phyloP scores from a whole-genome alignment of 1,140 invertebrate genomes.

The Diabrotica undecimpunctata region DNA sequence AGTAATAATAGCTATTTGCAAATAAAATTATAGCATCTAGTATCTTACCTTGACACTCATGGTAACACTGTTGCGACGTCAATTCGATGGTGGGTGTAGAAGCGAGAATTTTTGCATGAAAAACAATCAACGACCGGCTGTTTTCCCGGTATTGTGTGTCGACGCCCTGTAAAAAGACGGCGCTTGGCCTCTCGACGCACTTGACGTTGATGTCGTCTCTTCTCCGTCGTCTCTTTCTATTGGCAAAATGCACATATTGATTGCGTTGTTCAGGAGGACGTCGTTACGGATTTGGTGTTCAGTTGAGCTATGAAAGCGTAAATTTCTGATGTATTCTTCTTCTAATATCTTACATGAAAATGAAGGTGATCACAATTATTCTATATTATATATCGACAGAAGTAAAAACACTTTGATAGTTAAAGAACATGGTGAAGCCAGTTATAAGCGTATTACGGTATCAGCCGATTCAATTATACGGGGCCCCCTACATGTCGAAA shows the following conservation, averaged over 20 bases:
- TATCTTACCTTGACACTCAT: background rate
- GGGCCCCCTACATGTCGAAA: too few relatives aligned
- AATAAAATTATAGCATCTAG: background rate
- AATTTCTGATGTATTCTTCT: too few relatives aligned
- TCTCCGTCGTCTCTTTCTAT: background rate
- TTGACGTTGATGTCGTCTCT: background rate
- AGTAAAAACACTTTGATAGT: too few relatives aligned
- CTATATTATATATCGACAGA: too few relatives aligned
- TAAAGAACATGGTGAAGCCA: too few relatives aligned
- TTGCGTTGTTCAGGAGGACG: background rate
- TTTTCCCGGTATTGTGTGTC: background rate
- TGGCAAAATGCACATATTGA: background rate
- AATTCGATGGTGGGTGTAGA: background rate
- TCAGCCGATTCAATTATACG: too few relatives aligned
- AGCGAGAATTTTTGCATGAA: background rate
- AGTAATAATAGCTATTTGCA: background rate
- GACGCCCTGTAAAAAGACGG: background rate
- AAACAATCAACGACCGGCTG: background rate
- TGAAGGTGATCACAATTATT: too few relatives aligned
- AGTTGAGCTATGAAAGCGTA: too few relatives aligned
- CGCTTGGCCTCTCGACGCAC: background rate
- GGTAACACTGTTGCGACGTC: background rate
- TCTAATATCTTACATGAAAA: too few relatives aligned
- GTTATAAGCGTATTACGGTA: too few relatives aligned
- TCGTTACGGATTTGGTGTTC: background rate